Evolutionary conservation across 2,888 invertebrate species (phyloP).

Genomic region (Lasioglossum oenotherae): DNA sequence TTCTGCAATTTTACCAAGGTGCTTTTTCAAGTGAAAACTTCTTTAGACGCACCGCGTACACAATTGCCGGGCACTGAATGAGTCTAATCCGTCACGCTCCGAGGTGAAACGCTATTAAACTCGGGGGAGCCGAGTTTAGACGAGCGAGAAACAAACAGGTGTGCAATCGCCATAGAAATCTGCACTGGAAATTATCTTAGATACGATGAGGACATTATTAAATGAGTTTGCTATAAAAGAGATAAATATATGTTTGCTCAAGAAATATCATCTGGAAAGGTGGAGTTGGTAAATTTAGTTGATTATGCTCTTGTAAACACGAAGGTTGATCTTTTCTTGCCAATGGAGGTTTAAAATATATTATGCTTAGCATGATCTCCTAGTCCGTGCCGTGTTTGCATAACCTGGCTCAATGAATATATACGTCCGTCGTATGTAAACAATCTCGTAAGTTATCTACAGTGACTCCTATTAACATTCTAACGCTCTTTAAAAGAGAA

Average conservation of each 20-base stretch:
- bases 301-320: background rate
- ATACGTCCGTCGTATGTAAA: background rate
- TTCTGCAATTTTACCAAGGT: background rate
- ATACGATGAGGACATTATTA: background rate
- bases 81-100: no score
- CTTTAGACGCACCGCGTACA: no score
- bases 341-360: background rate
- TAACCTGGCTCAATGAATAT: background rate
- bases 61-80: no score
- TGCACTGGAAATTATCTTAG: background rate
- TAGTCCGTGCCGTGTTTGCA: background rate
- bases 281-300: background rate
- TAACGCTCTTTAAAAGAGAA: background rate
- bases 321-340: background rate
- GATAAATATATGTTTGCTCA: background rate
- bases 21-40: no score
- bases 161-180: no score
- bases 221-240: background rate
- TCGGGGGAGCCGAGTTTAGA: no score
- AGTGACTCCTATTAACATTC: background rate
- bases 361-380: background rate
- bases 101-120: no score
- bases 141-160: no score
- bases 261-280: background rate
- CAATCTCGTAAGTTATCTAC: background rate